Evolutionary conservation across 2,113 vertebrate genomes (phyloP), one percentile per base, ranked within the genome.

Genomic region (Micronycteris hirsuta): DNA sequence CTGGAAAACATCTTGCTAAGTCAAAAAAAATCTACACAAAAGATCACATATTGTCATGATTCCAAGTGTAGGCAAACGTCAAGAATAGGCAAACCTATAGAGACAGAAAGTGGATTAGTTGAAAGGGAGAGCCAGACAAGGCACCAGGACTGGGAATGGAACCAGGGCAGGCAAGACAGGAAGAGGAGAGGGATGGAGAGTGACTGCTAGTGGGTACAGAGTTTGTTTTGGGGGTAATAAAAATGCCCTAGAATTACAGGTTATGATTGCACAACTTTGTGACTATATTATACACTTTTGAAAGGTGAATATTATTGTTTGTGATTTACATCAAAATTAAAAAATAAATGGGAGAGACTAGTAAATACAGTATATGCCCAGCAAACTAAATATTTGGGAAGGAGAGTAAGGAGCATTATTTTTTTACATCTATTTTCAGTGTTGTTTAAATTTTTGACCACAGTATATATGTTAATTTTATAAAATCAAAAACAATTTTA

Each of bases 401-500:
- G 38, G 20, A 52, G 26, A 85, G 38, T 90, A 41, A 90, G 33
- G 41, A 11, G 43, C 10, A 11, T 73, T 70, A 61, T 41, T 26
- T 47, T 63, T 88, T 36, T 67, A 8, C 4, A 49, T 81, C 38
- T 73, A 73, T 63, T 83, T 85, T 89, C 65, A 84, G 43, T 43
- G 36, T 45, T 76, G 19, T 76, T 77, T 93, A 43, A 82, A 82
- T 77, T 93, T 90, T 90, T 90, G 58, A 86, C 36, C 36, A 86
- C 8, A 83, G 38, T 74, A 54, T 36, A 63, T 24, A 83, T 86
- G 31, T 41, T 81, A 86, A 86, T 52, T 86, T 68, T 58, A 81
- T 52, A 90, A 68, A 33, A 81, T 61, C n/a, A 82, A 68, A 90
- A 86, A 77, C 47, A 89, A 87, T 65, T 93, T 56, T 74, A 86